phyloP scores from a whole-genome alignment of 2,888 invertebrate genomes.

The Gerris lacustris region DNA sequence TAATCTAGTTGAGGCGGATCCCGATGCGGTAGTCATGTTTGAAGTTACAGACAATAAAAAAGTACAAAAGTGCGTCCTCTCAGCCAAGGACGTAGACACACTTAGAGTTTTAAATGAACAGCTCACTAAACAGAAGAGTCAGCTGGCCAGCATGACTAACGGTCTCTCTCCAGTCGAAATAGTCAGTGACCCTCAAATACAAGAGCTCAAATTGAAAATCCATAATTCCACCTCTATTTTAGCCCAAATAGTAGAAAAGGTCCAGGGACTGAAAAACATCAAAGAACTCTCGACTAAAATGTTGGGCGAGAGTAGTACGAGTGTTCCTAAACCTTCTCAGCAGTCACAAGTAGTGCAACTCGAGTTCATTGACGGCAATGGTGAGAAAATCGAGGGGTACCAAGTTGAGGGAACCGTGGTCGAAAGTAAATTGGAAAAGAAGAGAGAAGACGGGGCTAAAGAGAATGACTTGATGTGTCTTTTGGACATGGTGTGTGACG shows the following conservation, averaged over 20 bases:
- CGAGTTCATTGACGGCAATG: slow-evolving; percentile 29
- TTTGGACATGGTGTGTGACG: slow-evolving; percentile 27
- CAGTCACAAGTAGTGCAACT: slow-evolving; percentile 26
- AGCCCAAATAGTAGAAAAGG: slow-evolving; percentile 23
- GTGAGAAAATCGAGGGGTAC: slow-evolving; percentile 28
- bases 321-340: neutral
- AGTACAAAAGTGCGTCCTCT: slow-evolving; percentile 31
- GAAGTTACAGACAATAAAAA: slow-evolving; percentile 30
- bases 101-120: slow-evolving; percentile 30
- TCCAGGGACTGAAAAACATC: slow-evolving; percentile 18
- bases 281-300: slow-evolving; percentile 11
- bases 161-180: slow-evolving; percentile 22
- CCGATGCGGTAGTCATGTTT: slow-evolving; percentile 31
- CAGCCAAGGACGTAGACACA: slow-evolving; percentile 30
- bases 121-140: slow-evolving; percentile 25
- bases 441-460: slow-evolving; percentile 19
- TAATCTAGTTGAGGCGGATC: slow-evolving; percentile 29
- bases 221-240: slow-evolving; percentile 26
- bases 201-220: slow-evolving; percentile 28
- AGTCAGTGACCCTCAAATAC: slow-evolving; percentile 27
- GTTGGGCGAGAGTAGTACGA: neutral
- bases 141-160: slow-evolving; percentile 21
- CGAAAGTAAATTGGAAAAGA: slow-evolving; percentile 15
- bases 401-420: slow-evolving; percentile 26
- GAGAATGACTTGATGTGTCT: slow-evolving; percentile 26